Evolutionary conservation across 2,888 invertebrate genomes (phyloP).

Genomic region (Lapara coniferarum): DNA sequence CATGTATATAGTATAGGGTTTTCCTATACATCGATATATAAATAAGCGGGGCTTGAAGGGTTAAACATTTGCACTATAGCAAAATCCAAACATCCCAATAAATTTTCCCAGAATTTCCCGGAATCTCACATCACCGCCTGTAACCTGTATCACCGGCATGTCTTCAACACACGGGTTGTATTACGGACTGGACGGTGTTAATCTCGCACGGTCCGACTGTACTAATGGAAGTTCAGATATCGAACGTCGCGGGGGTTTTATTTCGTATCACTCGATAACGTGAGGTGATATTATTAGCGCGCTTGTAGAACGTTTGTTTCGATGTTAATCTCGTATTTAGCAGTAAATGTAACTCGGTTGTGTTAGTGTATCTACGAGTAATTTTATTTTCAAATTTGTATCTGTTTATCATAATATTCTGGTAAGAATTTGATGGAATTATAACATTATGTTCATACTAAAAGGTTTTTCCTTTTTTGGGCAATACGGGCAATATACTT

Average conservation of each 20-base stretch:
- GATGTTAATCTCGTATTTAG: too few relatives aligned
- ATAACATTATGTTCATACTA: too few relatives aligned
- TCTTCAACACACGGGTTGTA: constrained; percentile 7
- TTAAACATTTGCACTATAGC: not conserved
- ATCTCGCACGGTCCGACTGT: constrained; percentile 19
- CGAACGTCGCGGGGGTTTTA: constrained; percentile 12
- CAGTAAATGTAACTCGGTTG: not conserved
- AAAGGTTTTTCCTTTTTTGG: too few relatives aligned
- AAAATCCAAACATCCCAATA: not conserved
- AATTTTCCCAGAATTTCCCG: not conserved
- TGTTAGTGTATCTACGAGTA: too few relatives aligned
- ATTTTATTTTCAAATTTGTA: too few relatives aligned
- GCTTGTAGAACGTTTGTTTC: too few relatives aligned
- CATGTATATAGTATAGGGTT: too few relatives aligned
- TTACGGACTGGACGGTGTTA: constrained; percentile 8
- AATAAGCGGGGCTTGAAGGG: too few relatives aligned
- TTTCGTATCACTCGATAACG: constrained; percentile 19
- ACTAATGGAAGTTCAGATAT: constrained; percentile 24
- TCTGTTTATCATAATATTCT: too few relatives aligned
- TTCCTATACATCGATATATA: too few relatives aligned
- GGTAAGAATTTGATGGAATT: too few relatives aligned
- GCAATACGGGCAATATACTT: too few relatives aligned
- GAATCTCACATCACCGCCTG: not conserved
- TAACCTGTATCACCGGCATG: not conserved
- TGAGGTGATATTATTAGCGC: constrained; percentile 10